Percentiles rank a stretch among this genome's conserved stretches.
These are phyloP conservation scores for Aphidoletes aphidimyza DNA, from an alignment of 2,888 invertebrate species.

Conservation along the genomic window DNA sequence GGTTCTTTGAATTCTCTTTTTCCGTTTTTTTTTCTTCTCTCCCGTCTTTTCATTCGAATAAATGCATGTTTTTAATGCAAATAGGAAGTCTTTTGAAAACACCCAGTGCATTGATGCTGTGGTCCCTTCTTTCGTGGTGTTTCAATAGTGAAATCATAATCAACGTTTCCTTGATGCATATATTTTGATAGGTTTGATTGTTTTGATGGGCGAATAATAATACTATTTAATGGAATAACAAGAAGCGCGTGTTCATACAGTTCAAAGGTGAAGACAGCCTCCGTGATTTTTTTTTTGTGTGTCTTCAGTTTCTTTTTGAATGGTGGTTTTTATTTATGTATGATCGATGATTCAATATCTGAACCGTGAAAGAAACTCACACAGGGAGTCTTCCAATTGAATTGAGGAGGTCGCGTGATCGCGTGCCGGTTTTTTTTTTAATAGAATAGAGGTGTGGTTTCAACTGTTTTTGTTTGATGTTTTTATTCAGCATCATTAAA, in stretches of 20 bases:
- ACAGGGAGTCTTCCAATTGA: not conserved
- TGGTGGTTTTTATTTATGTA: not conserved
- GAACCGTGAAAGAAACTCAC: not conserved
- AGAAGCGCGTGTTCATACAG: not conserved
- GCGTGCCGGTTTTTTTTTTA: not conserved
- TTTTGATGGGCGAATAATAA: not conserved
- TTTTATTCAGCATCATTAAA: not conserved
- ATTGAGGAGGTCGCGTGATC: not conserved
- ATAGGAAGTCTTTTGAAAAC: slow-evolving; percentile 41
- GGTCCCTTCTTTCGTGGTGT: not conserved
- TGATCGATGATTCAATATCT: not conserved
- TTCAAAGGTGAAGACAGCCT: slow-evolving; percentile 32
- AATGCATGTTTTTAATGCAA: not conserved
- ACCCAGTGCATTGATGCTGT: not conserved
- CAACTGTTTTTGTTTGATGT: slow-evolving; percentile 19
- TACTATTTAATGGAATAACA: not conserved
- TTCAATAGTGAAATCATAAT: no score
- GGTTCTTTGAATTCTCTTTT: not conserved
- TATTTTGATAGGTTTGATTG: not conserved
- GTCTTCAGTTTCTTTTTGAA: not conserved
- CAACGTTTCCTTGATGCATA: not conserved
- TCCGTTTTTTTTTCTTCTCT: slow-evolving; percentile 1
- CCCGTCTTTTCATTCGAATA: no score
- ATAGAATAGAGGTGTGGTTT: not conserved
- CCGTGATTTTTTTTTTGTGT: not conserved